Evolutionary conservation across 2,113 vertebrate genomes (phyloP), one percentile per base, ranked within the genome.

Genomic region (Gopherus evgoodei): DNA sequence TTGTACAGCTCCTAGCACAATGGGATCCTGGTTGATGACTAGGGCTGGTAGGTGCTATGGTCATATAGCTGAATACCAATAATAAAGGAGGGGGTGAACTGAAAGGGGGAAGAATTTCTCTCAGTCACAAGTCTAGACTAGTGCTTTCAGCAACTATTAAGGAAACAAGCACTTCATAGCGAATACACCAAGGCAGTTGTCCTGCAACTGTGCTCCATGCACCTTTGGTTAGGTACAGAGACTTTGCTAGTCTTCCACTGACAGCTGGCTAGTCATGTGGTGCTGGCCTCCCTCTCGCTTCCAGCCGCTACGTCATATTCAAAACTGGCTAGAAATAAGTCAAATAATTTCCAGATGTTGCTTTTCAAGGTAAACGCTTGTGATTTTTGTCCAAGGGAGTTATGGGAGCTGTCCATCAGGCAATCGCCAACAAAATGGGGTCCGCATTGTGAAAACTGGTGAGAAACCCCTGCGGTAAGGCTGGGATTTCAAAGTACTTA

Each of bases 231-330:
- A 19, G 16, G 35, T 72, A 11, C 49, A 11, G 31, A 72, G 21
- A 16, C 25, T 12, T 13, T 12, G 25, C 57, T n/a, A 38, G n/a
- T 38, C 19, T 3, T n/a, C n/a, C 19, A 3, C 22, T 27, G 49
- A 14, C 84, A 69, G 27, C 16, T 59, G 24, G 9, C 47, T 22
- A 56, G 6, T 0, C 0, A 13, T 49, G n/a, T 10, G 5, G 4
- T 4, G 3, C 13, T 50, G 14, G 6, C 16, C 82, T 83, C 25
- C 19, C 38, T 50, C 65, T 69, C 17, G 59, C 53, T 56, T 49
- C 62, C 2, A 11, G 27, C 35, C 25, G 1, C 10, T 0, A 2
- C 38, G 2, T 24, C 17, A 10, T 0, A 1, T 8, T 12, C 44
- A 16, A 44, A 81, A 53, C 13, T 53, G 80, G 1, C 31, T 80